Base-by-base conservation (phyloP, 1,140 invertebrate genomes). In the Lepidurus packardi region DNA sequence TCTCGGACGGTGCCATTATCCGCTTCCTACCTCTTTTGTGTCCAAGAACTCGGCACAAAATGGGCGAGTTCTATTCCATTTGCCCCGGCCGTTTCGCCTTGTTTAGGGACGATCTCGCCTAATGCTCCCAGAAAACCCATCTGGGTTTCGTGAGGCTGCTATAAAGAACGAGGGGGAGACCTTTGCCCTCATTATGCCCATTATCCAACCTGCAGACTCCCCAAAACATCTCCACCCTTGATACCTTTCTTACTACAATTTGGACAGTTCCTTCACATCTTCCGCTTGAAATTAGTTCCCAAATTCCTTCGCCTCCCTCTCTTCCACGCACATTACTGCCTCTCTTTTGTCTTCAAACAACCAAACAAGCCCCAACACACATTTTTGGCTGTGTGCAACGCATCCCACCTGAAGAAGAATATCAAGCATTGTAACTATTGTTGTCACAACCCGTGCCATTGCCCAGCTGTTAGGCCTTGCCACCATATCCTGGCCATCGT, bases 111-210 rank as follows among this genome's bases (percentile, higher is more conserved):
- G 16, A 65, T n/a, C 21, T 13, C 53, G 16, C 53, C 53, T 65
- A 65, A 65, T 65, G 53, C 53, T 13, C 21, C 8, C 53, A 13
- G 53, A 47, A 10, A 47, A 10, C 45, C 45, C 45, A 47, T 47
- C 45, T 65, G 13, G 53, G 53, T 16, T 11, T n/a, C 53, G 53
- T 21, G 53, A 65, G 53, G 53, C 21, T 13, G 53, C 53, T 65
- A 65, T 65, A 9, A 65, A 65, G 53, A 21, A 34, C 4, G 53
- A 13, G 47, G 47, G 13, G 21, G 21, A 65, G 53, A 65, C 53
- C 53, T 65, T 65, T 65, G 53, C 16, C 53, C 53, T 65, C 53
- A 65, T 65, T 65, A 65, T 65, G 4, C 53, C 21, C 53, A 65
- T 65, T 65, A 65, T 65, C 53, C 53, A 65, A 65, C 53, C 53